phyloP scores from a whole-genome alignment of 2,113 vertebrate genomes.

The Emydura subglobosa region DNA sequence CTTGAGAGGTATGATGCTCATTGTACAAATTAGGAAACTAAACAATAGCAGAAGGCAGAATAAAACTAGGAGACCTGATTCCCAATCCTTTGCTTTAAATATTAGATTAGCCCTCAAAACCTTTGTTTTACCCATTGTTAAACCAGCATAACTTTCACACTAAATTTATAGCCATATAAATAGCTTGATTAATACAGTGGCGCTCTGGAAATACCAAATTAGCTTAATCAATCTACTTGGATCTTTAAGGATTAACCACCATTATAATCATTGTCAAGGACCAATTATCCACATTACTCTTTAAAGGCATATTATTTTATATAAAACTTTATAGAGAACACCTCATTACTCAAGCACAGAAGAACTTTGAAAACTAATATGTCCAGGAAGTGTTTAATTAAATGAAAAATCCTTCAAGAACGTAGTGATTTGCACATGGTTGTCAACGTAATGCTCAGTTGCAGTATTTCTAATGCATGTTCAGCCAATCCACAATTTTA shows the following conservation, averaged over 20 bases:
- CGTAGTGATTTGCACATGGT: neutral
- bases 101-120: neutral
- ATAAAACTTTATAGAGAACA: neutral
- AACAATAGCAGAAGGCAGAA: neutral
- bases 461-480: neutral
- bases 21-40: neutral
- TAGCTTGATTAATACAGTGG: neutral
- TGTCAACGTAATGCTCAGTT: rapidly evolving
- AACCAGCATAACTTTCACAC: slow-evolving; percentile 9
- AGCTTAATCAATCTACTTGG: neutral
- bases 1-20: too few relatives aligned
- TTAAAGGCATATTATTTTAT: slow-evolving; percentile 25
- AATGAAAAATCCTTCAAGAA: neutral
- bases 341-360: neutral
- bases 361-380: neutral
- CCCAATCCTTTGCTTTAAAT: neutral
- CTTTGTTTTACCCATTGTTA: neutral
- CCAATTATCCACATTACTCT: slow-evolving; percentile 6
- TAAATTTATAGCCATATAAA: slow-evolving; percentile 33
- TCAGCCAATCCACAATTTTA: neutral
- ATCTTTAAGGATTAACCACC: neutral
- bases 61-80: neutral
- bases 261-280: neutral
- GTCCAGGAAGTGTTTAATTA: neutral
- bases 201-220: neutral